Base-by-base conservation (phyloP, 2,888 invertebrate genomes). In the Heliconius aoede region DNA sequence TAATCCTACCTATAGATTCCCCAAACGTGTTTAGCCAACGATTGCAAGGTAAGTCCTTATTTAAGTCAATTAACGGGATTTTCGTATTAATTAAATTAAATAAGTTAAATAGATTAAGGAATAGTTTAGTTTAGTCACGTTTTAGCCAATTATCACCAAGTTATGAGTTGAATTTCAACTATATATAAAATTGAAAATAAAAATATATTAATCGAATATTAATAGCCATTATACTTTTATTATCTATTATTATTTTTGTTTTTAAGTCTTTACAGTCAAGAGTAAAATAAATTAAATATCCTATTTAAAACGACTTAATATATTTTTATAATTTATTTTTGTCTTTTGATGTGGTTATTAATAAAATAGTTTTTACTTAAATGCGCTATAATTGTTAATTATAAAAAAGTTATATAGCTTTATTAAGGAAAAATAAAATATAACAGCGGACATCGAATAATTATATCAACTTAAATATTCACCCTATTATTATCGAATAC, bases 401-500 rank as follows among this genome's bases (percentile, higher is more conserved):
- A 65, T 65, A 36, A 65, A 65, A n/a, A 13, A 32, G 9, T 32
- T 15, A 32, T 24, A 26, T 60, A 51, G 21, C 68, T 28, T 68
- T 68, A 28, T 28, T 46, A 51, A 51, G 11, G 3, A 30, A 21
- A n/a, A 11, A 18, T 13, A 51, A 51, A 51, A 51, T 68, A 51
- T 13, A 13, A n/a, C 28, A 68, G 21, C 15, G 51, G 30, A 68
- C 21, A 72, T 60, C 24, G 32, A 60, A 72, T 72, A 60, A 72
- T 60, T 72, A 71, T 46, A 58, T 51, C 18, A 28, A 71, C 28
- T 71, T 71, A 61, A 32, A 69, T 36, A 51, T 51, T 67, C 51
- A 55, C 68, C 74, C 51, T 32, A 62, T 26, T 51, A 32, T 73
- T 79, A 81, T 81, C 73, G 74, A 79, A 60, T 60, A n/a, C 36